Percentiles rank a stretch among this genome's conserved stretches.
phyloP scores from a whole-genome alignment of 2,113 vertebrate species.

The Scartelaos histophorus region DNA sequence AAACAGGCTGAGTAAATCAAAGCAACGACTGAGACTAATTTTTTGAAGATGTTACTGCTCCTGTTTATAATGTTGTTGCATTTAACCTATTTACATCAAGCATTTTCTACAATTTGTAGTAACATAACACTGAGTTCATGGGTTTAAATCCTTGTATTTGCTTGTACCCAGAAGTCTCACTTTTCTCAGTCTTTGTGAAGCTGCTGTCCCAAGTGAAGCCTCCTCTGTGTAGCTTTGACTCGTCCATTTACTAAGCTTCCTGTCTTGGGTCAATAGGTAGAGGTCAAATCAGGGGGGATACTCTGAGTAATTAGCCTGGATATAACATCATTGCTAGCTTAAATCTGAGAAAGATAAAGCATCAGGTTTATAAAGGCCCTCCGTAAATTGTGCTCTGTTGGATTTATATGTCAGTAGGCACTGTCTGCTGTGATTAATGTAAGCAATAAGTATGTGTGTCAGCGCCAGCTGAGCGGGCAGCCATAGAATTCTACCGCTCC shows the following conservation, averaged over 20 bases:
- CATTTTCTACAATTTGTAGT: neutral
- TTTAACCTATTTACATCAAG: neutral
- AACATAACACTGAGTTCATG: neutral
- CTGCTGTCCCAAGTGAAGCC: constrained; percentile 19
- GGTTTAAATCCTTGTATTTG: neutral
- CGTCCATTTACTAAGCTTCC: constrained; percentile 53
- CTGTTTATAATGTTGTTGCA: neutral
- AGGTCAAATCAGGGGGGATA: constrained; percentile 47
- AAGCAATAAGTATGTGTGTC: constrained; percentile 31
- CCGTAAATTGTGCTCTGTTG: constrained; percentile 23
- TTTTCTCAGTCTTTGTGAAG: neutral
- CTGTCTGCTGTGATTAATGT: constrained; percentile 24
- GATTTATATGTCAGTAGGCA: constrained; percentile 26
- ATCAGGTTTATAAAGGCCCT: constrained; percentile 16
- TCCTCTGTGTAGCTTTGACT: constrained; percentile 27
- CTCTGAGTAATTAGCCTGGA: constrained; percentile 47
- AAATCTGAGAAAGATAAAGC: constrained; percentile 33
- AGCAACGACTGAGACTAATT: constrained; percentile 21
- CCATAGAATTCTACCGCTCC: constrained; percentile 36
- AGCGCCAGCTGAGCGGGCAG: constrained; percentile 35
- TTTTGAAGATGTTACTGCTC: constrained; percentile 15
- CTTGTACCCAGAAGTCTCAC: neutral
- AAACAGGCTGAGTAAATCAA: neutral
- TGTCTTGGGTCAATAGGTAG: constrained; percentile 53
- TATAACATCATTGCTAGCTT: constrained; percentile 28